Evolutionary conservation across 2,113 vertebrate species (phyloP), one percentile per base, ranked within the genome.

Genomic region (Vulpes lagopus): DNA sequence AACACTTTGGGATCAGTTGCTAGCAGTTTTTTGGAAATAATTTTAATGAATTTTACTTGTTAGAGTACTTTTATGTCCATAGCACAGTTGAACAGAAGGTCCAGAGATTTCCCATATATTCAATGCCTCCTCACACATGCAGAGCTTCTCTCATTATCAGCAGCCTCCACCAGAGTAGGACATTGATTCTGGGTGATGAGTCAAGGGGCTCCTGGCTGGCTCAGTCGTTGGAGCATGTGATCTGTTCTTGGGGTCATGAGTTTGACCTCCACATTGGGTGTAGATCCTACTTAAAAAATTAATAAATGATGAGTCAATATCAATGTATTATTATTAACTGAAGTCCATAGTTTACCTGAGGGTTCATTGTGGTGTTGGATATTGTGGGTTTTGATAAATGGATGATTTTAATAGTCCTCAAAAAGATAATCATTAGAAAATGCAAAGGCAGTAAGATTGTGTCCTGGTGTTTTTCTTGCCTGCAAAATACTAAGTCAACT

Each of bases 401-500:
- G 11, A 51, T 32, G 16, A 11, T 80, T 78, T 78, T 78, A 80
- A 11, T 88, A 35, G 38, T 93, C n/a, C 65, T 93, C 25, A 84
- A 60, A 51, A 65, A 80, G 11, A 60, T 83, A 73, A 73, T 60
- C 35, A 20, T 1, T 64, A 91, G 89, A 92, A 89, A 84, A 76
- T 83, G 25, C 57, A 92, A 51, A 74, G 69, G 19, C 74, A 82
- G 5, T 87, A 87, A 95, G 51, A 96, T 60, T 20, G 1, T 81
- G 15, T 89, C 20, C 35, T 94, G 67, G 30, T 84, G 20, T 84
- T 74, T 85, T 89, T 79, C 67, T 97, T 94, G 83, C 57, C 6
- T 98, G 92, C 60, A 67, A 94, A 98, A 97, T 98, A 98, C 97
- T 98, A 84, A 97, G 96, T 96, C 89, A 97, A 96, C 94, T 95